Conservation (phyloP, 2,888 invertebrate genomes). For the Chaitophorus viminalis region DNA sequence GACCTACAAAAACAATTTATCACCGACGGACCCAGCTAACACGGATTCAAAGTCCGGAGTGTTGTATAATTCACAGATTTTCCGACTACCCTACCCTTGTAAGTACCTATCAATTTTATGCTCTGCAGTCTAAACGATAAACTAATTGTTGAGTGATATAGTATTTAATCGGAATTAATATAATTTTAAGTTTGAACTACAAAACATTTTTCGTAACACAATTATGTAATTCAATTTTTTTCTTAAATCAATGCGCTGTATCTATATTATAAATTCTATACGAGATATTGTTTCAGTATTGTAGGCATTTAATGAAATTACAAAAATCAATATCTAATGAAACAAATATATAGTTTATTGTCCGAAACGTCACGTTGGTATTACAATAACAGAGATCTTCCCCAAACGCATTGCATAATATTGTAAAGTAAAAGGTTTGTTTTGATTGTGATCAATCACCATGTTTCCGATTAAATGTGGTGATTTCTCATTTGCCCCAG, state of each 20-base stretch:
- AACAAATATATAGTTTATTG: neutral
- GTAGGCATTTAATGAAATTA: neutral
- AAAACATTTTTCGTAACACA: neutral
- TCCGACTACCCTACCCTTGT: slow-evolving; percentile 59
- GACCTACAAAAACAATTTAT: slow-evolving; percentile 22
- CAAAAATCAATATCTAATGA: neutral
- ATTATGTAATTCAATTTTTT: neutral
- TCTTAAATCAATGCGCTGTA: neutral
- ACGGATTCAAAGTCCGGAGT: slow-evolving; percentile 48
- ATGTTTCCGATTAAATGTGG: neutral
- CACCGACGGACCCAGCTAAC: slow-evolving; percentile 35
- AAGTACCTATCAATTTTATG: neutral
- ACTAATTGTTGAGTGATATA: neutral
- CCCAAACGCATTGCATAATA: neutral
- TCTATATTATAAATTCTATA: no score
- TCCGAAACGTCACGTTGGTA: neutral
- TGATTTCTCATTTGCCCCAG: neutral
- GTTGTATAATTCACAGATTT: slow-evolving; percentile 41
- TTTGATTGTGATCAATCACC: neutral
- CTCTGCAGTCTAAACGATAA: neutral
- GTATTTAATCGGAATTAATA: neutral
- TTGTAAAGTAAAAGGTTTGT: neutral
- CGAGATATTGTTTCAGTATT: neutral
- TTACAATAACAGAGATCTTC: neutral
- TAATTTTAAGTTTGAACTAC: neutral